Base-by-base conservation (phyloP, 1,140 invertebrate genomes). In the Apis dorsata region DNA sequence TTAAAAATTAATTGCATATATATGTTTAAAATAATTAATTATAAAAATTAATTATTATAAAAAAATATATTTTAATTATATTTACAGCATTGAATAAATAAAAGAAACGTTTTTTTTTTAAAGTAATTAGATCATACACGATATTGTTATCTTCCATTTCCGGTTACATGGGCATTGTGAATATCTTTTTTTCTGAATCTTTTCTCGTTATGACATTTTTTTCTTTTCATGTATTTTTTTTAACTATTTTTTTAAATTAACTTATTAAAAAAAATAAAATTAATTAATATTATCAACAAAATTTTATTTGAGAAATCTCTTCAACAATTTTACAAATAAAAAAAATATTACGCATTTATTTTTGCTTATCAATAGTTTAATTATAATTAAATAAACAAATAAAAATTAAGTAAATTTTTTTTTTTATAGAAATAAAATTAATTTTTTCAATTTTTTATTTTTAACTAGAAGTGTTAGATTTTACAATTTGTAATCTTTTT, bases 91-190 rank as follows among this genome's bases (percentile, higher is more conserved):
- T 49, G n/a, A 75, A 55, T 57, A 63, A 28, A 44, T 21, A 79
- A 59, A n/a, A 28, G 70, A 21, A 80, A 63, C 28, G 21, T 21
- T 68, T 76, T 75, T 66, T 81, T 44, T 21, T 63, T 28, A 59
- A 34, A 21, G 57, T 66, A 80, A 85, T 60, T 49, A 19, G 70
- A 81, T 59, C 72, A 55, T 65, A 28, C 8, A 15, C 15, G 15
- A 15, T 15, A 34, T 81, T 21, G 55, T 84, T 87, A 87, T 87
- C 86, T 57, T 57, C 9, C 59, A 74, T 84, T 87, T 87, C 86
- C 85, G 85, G 73, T 53, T 75, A 44, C 21, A 62, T 53, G 19
- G 17, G 15, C 15, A 55, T 19, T 24, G 2, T 21, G 7, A 2
- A 73, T 72, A 13, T 19, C 10, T 53, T 13, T 13, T 5, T 55